phyloP scores from a whole-genome alignment of 2,888 invertebrate species.

The Morinoia aosen region DNA sequence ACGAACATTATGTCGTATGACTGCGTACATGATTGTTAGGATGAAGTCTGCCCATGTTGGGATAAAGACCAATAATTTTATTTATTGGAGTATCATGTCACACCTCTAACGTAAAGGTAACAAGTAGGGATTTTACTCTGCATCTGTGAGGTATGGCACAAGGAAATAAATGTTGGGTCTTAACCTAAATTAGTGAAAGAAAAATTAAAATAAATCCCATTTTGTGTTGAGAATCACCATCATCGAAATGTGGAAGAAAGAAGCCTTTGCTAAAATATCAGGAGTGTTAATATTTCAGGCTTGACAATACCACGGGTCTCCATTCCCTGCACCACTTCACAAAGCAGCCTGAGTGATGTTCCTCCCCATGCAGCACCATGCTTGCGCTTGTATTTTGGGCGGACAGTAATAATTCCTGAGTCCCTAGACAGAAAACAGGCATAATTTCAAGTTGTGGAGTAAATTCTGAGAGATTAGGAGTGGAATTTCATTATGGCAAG shows the following conservation, averaged over 20 bases:
- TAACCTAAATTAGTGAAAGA: no score
- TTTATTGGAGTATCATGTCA: not conserved
- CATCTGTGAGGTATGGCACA: no score
- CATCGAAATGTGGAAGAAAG: not conserved
- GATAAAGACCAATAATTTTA: not conserved
- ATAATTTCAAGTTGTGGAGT: not conserved
- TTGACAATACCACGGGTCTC: not conserved
- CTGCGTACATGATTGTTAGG: not conserved
- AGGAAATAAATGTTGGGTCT: no score
- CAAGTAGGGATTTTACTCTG: not conserved
- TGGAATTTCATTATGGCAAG: conserved; percentile 36
- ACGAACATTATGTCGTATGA: not conserved
- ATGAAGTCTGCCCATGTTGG: not conserved
- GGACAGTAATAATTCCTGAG: no score
- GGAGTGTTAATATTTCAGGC: not conserved
- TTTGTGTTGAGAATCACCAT: not conserved
- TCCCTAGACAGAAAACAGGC: not conserved
- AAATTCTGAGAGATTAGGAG: conserved; percentile 20
- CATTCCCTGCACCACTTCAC: not conserved
- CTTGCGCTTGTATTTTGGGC: not conserved
- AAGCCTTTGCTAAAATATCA: not conserved
- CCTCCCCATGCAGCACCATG: not conserved
- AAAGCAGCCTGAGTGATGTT: not conserved
- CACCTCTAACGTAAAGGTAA: not conserved
- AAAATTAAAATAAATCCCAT: no score